Evolutionary conservation across 1,140 invertebrate genomes (phyloP), one percentile per base, ranked within the genome.

Genomic region (Arion vulgaris): DNA sequence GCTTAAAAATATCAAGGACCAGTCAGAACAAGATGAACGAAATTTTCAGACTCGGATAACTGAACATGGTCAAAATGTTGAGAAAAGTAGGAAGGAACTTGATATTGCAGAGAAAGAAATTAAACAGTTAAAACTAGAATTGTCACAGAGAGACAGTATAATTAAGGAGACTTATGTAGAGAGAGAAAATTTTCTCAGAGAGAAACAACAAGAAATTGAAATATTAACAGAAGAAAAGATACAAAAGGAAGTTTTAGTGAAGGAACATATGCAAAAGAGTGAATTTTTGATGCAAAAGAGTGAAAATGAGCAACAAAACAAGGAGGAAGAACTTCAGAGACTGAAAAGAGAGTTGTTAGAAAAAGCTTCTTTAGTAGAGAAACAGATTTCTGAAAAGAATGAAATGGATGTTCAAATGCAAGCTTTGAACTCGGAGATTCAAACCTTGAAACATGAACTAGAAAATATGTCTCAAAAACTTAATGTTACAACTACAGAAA

Each of bases 161-260:
- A 69, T 85, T 57, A 68, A 80, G 62, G 45, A 80, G 38, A 62
- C n/a, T 38, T 9, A 36, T 41, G 39, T 71, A 69, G 81, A 83
- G 57, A 85, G 81, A 51, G 76, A 85, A 36, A 68, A 38, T 39
- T 71, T 68, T n/a, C 32, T 79, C 0, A 38, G 75, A 19, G 51
- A 73, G 23, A 79, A 69, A 5, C 34, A 84, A 75, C 39, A 11
- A 19, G 82, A 86, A 68, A 72, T 83, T 62, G 32, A 83, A 77
- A 73, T n/a, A 36, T 32, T 86, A 23, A 17, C 51, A 57, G 83
- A 85, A 77, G 84, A 86, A 77, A 76, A 76, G 23, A 23, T 11
- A 1, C 74, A 82, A 32, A 82, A 80, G 66, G 80, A 82, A 23
- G 11, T 38, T 23, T n/a, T 82, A 28, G 15, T 82, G 28, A 39